phyloP scores from a whole-genome alignment of 1,140 invertebrate species.

The Watersipora subatra region DNA sequence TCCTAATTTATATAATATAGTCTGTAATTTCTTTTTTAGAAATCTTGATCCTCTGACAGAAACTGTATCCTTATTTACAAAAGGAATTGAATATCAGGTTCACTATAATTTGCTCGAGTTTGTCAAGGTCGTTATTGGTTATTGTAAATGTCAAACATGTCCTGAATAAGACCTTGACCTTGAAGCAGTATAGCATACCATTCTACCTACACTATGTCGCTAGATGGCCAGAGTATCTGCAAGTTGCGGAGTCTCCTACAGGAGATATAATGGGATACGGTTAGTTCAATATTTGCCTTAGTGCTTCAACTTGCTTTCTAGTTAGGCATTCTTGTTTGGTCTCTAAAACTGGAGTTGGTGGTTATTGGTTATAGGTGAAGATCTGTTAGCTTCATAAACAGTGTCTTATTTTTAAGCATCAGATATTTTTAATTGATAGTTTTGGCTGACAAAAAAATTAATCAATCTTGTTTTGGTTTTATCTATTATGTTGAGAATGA shows the following conservation, averaged over 20 bases:
- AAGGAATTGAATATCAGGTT: background rate
- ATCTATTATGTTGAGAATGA: too few relatives aligned
- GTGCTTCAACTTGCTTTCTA: background rate
- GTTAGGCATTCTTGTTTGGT: background rate
- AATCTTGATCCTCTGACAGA: conserved; percentile 93
- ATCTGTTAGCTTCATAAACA: too few relatives aligned
- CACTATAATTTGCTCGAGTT: background rate
- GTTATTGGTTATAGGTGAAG: conserved; percentile 9
- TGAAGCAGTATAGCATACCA: conserved; percentile 70
- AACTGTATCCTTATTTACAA: conserved; percentile 55
- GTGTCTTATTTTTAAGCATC: too few relatives aligned
- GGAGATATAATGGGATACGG: conserved; percentile 97
- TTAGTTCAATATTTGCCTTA: conserved; percentile 46
- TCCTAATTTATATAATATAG: too few relatives aligned
- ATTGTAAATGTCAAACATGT: background rate
- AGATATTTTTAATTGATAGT: too few relatives aligned
- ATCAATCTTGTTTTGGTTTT: too few relatives aligned
- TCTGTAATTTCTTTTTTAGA: conserved; percentile 45
- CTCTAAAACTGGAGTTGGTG: background rate
- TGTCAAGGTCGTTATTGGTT: background rate
- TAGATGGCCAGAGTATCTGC: conserved; percentile 98
- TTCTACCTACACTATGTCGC: conserved; percentile 97
- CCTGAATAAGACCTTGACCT: conserved; percentile 15
- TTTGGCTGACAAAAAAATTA: too few relatives aligned
- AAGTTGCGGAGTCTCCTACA: conserved; percentile 82